Evolutionary conservation across 2,888 invertebrate genomes (phyloP), one percentile per base, ranked within the genome.

Genomic region (Ectemnius continuus): DNA sequence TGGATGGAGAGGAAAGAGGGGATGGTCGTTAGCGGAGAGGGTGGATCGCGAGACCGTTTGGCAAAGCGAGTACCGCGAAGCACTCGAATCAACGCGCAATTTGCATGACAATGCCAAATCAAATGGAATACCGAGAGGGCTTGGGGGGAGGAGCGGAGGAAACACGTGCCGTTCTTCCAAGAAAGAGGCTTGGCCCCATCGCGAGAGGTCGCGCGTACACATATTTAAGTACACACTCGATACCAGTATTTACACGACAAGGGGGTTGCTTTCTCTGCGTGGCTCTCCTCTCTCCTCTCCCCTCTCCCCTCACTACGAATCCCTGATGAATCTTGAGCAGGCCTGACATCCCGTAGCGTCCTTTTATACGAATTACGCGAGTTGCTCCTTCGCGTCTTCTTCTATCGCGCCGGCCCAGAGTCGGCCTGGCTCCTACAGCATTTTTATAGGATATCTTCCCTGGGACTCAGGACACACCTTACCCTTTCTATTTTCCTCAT

Each of bases 41-140:
- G 36, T 36, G 36, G 36, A 11, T 36, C 36, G 36, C 36, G 36
- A 36, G 36, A 8, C 8, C 4, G 8, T 36, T 36, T 36, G 36
- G 8, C 8, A 36, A 11, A 2, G 36, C 36, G 36, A 8, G 36
- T 8, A 36, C 36, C 61, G 70, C 65, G 72, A 20, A 60, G 63
- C 36, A 6, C 36, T 73, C 66, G 71, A 72, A 79, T 79, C 71
- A 59, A 58, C 62, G 57, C 48, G 62, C 52, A 74, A 86, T 86
- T 86, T 86, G 86, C 86, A 86, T 86, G 80, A 86, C 86, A 86
- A 86, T 86, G 81, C 79, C 78, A 80, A 83, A 86, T 84, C 84
- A 81, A 84, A 77, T 71, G 66, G 69, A 58, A 67, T 47, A 56
- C 57, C 20, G 61, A 62, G 23, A 23, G 63, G 58, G 23, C n/a